These are phyloP conservation scores for Ptychochromis oligacanthus DNA, from an alignment of 2,113 vertebrate genomes.

Conservation along the genomic window DNA sequence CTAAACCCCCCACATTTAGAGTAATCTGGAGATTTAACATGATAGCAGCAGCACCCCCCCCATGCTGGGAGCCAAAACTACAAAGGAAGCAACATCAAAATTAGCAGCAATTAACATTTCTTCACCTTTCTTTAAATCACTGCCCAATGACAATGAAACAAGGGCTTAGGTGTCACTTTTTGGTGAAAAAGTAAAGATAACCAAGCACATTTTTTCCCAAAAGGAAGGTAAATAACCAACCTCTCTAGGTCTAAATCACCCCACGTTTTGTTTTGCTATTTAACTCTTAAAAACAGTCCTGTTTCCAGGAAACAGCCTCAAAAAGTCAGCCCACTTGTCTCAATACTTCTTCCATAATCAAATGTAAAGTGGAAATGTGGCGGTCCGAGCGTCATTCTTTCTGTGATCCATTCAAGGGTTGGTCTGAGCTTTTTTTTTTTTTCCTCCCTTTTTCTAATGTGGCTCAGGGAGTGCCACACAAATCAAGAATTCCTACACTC, in stretches of 20 bases:
- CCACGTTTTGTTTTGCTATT: not conserved
- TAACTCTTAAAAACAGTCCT: not conserved
- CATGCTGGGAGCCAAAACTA: not conserved
- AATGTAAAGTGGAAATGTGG: conserved; percentile 39
- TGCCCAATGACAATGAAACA: not conserved
- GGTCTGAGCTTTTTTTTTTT: conserved; percentile 17
- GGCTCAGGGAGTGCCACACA: conserved; percentile 68
- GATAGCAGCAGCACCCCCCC: not conserved
- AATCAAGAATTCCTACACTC: conserved; percentile 52
- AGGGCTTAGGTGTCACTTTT: not conserved
- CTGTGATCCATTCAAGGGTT: conserved; percentile 65
- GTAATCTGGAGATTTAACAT: conserved; percentile 46
- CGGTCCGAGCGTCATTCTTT: conserved; percentile 3
- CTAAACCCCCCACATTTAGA: conserved; percentile 40
- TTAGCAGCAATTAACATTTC: not conserved
- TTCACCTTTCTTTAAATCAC: not conserved
- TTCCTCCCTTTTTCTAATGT: conserved; percentile 31
- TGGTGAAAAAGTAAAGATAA: not conserved
- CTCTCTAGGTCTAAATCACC: not conserved
- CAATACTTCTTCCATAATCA: not conserved
- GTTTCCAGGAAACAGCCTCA: not conserved
- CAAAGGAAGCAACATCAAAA: not conserved
- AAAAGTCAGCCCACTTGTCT: not conserved
- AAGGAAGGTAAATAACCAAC: conserved; percentile 1
- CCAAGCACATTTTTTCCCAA: fast-evolving